Percentiles rank a stretch among this genome's conserved stretches.
phyloP scores from a whole-genome alignment of 2,797 vertebrate species.

The Platalea minor region DNA sequence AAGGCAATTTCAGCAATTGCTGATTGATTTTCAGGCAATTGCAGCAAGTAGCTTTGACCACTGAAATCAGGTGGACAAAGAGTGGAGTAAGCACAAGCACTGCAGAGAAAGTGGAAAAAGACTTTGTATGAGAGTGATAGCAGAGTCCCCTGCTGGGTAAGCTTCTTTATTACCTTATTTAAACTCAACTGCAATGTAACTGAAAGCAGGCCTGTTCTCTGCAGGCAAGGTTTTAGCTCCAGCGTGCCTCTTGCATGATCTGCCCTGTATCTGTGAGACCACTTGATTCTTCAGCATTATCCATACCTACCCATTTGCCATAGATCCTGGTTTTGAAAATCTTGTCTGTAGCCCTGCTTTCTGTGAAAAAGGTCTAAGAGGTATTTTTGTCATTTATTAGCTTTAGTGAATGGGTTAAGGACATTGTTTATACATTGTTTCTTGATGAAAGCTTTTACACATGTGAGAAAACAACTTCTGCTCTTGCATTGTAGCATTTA shows the following conservation, averaged over 20 bases:
- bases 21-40: slow-evolving; percentile 28
- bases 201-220: neutral
- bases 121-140: neutral
- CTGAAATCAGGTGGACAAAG: neutral
- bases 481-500: neutral
- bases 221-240: neutral
- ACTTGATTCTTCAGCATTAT: neutral
- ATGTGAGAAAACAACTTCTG: neutral
- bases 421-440: neutral
- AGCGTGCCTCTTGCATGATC: neutral
- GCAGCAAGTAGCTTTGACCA: neutral
- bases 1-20: neutral
- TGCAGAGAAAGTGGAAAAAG: neutral
- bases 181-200: neutral
- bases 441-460: neutral
- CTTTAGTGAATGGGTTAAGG: neutral
- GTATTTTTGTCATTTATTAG: neutral
- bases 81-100: neutral
- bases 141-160: neutral
- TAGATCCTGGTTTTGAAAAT: neutral
- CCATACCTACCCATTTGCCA: neutral
- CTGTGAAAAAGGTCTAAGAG: neutral
- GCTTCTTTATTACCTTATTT: neutral
- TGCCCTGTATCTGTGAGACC: neutral
- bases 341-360: neutral